Evolutionary conservation across 2,113 vertebrate species (phyloP).

Genomic region (Lethenteron camtschaticum): DNA sequence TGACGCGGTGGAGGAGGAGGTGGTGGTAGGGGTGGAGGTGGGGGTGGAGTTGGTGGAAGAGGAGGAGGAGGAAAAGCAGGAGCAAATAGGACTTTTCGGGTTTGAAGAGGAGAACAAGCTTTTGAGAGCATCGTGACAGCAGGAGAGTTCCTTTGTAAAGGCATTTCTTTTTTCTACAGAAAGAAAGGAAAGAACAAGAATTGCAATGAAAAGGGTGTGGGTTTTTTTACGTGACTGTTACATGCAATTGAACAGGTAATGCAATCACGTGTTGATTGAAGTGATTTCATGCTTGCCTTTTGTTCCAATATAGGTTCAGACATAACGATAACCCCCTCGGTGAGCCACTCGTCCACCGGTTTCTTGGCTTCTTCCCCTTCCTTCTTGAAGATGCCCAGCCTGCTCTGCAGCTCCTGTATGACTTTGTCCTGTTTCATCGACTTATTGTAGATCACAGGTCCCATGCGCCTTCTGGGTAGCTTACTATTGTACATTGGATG

Average conservation of each 20-base stretch:
- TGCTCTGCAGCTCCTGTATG: slow-evolving; percentile 70
- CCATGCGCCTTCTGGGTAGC: slow-evolving; percentile 53
- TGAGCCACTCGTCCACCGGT: slow-evolving; percentile 52
- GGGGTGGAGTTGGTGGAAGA: neutral
- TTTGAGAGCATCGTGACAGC: neutral
- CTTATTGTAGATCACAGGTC: slow-evolving; percentile 57
- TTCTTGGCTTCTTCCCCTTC: slow-evolving; percentile 20
- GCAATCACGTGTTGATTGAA: too few species aligned
- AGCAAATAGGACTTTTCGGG: neutral
- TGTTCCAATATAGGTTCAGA: slow-evolving; percentile 34
- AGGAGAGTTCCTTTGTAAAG: neutral
- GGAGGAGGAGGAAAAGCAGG: neutral
- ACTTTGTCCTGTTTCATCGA: slow-evolving; percentile 55
- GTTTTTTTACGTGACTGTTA: too few species aligned
- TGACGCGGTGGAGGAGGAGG: neutral
- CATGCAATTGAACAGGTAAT: too few species aligned
- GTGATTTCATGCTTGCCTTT: neutral
- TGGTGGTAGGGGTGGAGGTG: neutral
- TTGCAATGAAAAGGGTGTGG: neutral
- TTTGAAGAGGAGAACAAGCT: neutral
- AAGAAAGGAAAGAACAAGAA: neutral
- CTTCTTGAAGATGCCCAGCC: slow-evolving; percentile 44
- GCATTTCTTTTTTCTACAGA: slow-evolving; percentile 5
- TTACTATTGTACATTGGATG: slow-evolving; percentile 79
- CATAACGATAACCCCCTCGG: slow-evolving; percentile 46